Conservation (phyloP, 1,140 invertebrate species). For the Wasmannia auropunctata region DNA sequence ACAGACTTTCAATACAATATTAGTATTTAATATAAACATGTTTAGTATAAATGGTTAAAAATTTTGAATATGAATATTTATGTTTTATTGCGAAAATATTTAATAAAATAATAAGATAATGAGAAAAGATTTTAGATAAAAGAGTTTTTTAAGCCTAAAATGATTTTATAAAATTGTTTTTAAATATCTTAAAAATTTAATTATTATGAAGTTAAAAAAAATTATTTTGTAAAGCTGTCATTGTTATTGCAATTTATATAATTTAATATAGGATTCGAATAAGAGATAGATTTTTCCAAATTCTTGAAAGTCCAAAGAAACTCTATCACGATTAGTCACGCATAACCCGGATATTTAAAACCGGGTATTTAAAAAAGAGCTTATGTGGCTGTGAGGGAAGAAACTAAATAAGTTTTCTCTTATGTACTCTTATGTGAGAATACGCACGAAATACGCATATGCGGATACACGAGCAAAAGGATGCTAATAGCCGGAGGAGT, state of each 20-base stretch:
- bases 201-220: background rate
- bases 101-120: no score
- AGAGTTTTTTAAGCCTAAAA: background rate
- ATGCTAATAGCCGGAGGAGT: slow-evolving; percentile 49
- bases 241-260: background rate
- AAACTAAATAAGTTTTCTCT: slow-evolving; percentile 17
- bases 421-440: background rate
- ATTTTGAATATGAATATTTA: background rate
- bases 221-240: background rate
- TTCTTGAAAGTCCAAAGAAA: background rate
- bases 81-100: background rate
- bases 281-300: background rate
- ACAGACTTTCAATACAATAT: background rate
- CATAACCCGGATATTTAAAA: slow-evolving; percentile 11
- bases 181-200: background rate
- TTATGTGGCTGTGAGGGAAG: background rate
- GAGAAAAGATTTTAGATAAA: background rate
- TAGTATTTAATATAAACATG: background rate
- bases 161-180: background rate
- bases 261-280: background rate
- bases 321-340: background rate
- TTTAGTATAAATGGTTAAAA: background rate
- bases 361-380: slow-evolving; percentile 19
- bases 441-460: slow-evolving; percentile 29
- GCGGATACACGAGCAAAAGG: slow-evolving; percentile 40